Percentiles rank a stretch among this genome's conserved stretches.
Conservation (phyloP, 2,113 vertebrate species). For the Microtus pennsylvanicus region DNA sequence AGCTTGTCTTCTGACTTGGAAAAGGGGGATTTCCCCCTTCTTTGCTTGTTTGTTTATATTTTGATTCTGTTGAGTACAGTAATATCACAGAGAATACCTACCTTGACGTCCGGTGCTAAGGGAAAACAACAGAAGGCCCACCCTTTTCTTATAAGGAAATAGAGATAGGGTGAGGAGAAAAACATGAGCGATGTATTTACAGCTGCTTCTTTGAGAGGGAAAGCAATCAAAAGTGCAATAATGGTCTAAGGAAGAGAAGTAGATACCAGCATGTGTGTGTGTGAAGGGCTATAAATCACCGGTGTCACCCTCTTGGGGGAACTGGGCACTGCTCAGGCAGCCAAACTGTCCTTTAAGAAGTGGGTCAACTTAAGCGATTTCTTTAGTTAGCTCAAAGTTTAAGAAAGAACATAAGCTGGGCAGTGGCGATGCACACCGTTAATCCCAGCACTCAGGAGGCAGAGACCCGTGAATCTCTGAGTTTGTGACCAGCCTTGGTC, state of each 20-base stretch:
- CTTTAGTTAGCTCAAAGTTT: constrained; percentile 34
- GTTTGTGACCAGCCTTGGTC: not conserved
- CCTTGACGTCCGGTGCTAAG: not conserved
- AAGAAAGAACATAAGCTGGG: not conserved
- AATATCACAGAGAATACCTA: not conserved
- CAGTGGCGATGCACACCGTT: not conserved
- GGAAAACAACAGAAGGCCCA: not conserved
- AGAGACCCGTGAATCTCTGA: not conserved
- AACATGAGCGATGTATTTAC: constrained; percentile 28
- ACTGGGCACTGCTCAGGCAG: not conserved
- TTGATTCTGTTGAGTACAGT: not conserved
- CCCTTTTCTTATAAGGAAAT: not conserved
- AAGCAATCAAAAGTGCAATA: constrained; percentile 29
- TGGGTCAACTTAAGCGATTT: constrained; percentile 55
- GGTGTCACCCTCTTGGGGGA: not conserved
- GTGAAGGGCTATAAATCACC: constrained; percentile 15
- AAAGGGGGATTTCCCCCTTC: not conserved
- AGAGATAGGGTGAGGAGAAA: not conserved
- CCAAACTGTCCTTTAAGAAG: constrained; percentile 47
- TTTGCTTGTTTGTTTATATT: not conserved
- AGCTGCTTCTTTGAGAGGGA: constrained; percentile 44
- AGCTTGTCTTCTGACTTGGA: constrained; percentile 50
- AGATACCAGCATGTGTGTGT: not conserved
- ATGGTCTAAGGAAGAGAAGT: not conserved
- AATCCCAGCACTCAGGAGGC: not conserved